Evolutionary conservation across 2,797 vertebrate species (phyloP).

Genomic region (Coregonus ussuriensis): DNA sequence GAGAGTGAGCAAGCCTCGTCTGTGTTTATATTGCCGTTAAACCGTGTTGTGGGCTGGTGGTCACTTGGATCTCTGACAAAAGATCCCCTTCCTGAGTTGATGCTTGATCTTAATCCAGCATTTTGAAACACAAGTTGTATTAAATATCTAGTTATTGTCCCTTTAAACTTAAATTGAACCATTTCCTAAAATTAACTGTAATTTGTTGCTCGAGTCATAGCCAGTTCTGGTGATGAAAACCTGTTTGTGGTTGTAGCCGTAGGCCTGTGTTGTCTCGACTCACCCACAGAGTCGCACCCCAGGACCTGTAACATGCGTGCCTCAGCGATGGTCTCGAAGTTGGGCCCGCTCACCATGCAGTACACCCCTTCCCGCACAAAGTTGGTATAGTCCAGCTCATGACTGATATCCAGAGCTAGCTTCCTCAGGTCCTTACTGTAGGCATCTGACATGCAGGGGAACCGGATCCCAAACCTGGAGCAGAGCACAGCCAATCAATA

Average conservation of each 20-base stretch:
- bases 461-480: constrained; percentile 71
- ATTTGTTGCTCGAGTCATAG: neutral
- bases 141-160: neutral
- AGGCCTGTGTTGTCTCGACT: constrained; percentile 31
- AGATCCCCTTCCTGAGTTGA: neutral
- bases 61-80: neutral
- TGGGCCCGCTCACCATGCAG: constrained; percentile 77
- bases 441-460: constrained; percentile 77
- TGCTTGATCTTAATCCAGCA: neutral
- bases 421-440: constrained; percentile 72
- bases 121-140: neutral
- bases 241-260: neutral
- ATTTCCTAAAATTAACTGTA: neutral
- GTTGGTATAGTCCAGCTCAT: constrained; percentile 64
- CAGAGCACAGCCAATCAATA: constrained; percentile 6
- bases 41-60: neutral
- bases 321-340: constrained; percentile 77
- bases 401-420: constrained; percentile 55
- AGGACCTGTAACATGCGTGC: constrained; percentile 71
- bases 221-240: neutral
- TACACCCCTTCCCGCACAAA: constrained; percentile 72
- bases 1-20: neutral
- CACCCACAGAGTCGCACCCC: constrained; percentile 75
- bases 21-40: neutral
- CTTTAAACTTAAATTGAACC: neutral